Conservation (phyloP, 2,113 vertebrate species). For the Colistium nudipinnis region DNA sequence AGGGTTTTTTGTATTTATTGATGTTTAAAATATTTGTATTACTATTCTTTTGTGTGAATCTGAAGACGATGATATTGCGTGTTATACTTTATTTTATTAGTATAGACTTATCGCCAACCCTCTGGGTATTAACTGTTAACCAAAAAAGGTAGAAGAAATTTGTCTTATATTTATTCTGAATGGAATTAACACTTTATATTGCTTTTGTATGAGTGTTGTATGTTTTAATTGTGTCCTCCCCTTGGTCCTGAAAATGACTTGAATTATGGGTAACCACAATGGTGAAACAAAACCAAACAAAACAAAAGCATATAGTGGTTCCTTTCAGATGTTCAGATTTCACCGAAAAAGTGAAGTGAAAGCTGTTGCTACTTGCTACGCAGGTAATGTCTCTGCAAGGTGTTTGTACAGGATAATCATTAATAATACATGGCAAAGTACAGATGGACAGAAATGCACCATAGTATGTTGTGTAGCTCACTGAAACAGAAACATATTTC, state of each 20-base stretch:
- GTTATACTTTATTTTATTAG: background rate
- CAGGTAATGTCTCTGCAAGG: background rate
- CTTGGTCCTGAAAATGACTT: background rate
- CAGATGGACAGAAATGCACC: slow-evolving; percentile 10
- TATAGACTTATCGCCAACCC: background rate
- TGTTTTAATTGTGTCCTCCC: too few species aligned
- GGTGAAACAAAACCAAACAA: background rate
- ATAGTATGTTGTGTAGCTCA: slow-evolving; percentile 10
- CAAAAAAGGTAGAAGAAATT: background rate
- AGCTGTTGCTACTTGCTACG: background rate
- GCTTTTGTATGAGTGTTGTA: background rate
- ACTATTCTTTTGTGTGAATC: too few species aligned
- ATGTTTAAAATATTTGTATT: too few species aligned
- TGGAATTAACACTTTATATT: background rate
- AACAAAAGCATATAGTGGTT: background rate
- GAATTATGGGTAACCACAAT: background rate
- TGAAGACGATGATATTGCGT: too few species aligned
- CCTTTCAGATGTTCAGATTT: slow-evolving; percentile 2
- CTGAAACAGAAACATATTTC: slow-evolving; percentile 3
- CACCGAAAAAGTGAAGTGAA: slow-evolving; percentile 24
- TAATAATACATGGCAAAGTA: slow-evolving; percentile 4
- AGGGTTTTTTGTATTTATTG: too few species aligned
- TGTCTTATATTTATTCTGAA: background rate
- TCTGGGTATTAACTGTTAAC: background rate
- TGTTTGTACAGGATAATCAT: slow-evolving; percentile 41